Percentiles rank a stretch among this genome's conserved stretches.
Conservation (phyloP, 2,113 vertebrate species). For the Chaetodon auriga region DNA sequence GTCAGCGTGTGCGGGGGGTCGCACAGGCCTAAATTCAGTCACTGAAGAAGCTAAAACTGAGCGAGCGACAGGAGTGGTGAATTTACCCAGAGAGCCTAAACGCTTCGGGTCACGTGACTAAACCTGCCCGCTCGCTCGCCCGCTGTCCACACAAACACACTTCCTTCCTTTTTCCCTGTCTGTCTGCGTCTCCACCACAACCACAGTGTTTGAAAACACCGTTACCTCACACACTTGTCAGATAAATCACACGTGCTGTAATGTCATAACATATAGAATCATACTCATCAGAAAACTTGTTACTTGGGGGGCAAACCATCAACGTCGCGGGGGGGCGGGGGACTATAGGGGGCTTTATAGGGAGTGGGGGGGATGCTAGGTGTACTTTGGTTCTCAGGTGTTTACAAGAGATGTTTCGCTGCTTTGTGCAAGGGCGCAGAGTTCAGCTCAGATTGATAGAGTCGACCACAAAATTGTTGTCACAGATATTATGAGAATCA, state of each 20-base stretch:
- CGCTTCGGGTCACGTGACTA: not conserved
- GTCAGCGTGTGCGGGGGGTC: constrained; percentile 25
- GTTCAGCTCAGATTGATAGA: constrained; percentile 70
- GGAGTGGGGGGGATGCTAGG: constrained; percentile 41
- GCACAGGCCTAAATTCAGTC: constrained; percentile 32
- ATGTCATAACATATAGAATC: constrained; percentile 66
- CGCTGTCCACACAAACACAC: constrained; percentile 13
- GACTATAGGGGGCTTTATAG: constrained; percentile 6
- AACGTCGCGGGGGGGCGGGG: not conserved
- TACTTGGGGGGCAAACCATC: constrained; percentile 48
- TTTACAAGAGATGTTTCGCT: constrained; percentile 71
- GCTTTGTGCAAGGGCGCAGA: constrained; percentile 82
- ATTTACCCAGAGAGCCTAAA: not conserved
- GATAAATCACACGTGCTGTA: constrained; percentile 73
- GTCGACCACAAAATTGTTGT: constrained; percentile 60
- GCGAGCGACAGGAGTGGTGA: not conserved
- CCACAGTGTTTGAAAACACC: constrained; percentile 54
- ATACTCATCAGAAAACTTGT: constrained; percentile 66
- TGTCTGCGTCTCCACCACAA: constrained; percentile 65
- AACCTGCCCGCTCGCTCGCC: constrained; percentile 8
- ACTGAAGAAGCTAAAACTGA: not conserved
- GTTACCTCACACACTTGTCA: constrained; percentile 62
- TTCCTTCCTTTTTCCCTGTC: constrained; percentile 39
- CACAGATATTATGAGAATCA: constrained; percentile 71
- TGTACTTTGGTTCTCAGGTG: constrained; percentile 82